Conservation (phyloP, 2,113 vertebrate genomes). For the Thryonomys swinderianus region DNA sequence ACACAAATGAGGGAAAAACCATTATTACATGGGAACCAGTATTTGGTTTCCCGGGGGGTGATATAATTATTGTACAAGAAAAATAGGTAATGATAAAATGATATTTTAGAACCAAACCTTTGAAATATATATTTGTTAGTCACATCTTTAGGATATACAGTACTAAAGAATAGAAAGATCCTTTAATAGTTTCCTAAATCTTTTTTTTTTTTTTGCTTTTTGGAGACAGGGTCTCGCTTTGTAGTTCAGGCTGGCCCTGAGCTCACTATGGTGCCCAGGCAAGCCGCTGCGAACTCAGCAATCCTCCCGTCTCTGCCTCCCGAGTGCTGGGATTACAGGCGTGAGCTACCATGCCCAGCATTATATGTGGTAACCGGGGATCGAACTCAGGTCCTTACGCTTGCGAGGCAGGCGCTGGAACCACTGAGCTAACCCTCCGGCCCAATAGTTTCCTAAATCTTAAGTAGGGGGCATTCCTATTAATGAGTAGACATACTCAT, state of each 20-base stretch:
- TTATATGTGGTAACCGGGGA: too few relatives aligned
- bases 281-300: too few relatives aligned
- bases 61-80: not conserved
- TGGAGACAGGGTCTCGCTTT: too few relatives aligned
- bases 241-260: too few relatives aligned
- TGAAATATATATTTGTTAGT: not conserved
- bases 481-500: not conserved
- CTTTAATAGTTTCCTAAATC: slow-evolving; percentile 45
- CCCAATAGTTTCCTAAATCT: slow-evolving; percentile 2
- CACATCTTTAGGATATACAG: not conserved
- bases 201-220: too few relatives aligned
- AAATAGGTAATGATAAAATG: not conserved
- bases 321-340: too few relatives aligned
- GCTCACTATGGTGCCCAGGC: too few relatives aligned
- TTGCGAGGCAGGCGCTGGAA: too few relatives aligned
- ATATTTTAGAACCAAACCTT: slow-evolving; percentile 4
- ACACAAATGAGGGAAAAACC: not conserved
- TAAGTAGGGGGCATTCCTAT: not conserved
- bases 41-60: not conserved
- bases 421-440: too few relatives aligned
- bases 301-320: too few relatives aligned
- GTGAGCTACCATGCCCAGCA: too few relatives aligned
- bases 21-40: not conserved
- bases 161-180: not conserved
- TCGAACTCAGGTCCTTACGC: too few relatives aligned